Evolutionary conservation across 2,797 vertebrate species (phyloP), one percentile per base, ranked within the genome.

Genomic region (Discoglossus pictus): DNA sequence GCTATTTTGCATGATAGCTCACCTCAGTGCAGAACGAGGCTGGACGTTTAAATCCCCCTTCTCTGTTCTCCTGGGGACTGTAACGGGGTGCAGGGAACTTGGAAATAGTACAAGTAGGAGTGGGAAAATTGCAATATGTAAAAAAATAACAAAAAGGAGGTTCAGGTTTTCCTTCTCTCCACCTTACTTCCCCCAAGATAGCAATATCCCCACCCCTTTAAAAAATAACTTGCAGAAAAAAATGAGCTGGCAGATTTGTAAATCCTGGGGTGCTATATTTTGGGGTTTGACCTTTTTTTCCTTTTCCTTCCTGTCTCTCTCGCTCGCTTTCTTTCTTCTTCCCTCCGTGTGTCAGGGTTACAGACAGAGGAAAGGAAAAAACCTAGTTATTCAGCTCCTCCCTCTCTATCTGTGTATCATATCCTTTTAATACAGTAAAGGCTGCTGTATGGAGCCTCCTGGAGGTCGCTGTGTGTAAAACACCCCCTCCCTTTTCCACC

Each of bases 331-430:
- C 62, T 69, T 59, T 69, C 62, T 59, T 69, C 67, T 69, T 61
- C 67, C 59, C 67, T 69, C 67, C 67, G 67, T 62, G 67, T 69
- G 67, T 69, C 67, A 69, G 67, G 59, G 60, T 61, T 69, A 69
- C 67, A 69, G 67, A 46, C 67, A 62, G 59, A 69, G 67, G 66
- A 69, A 69, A 69, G 66, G 56, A 40, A 69, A 69, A 68, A 69
- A 69, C 48, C 59, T 55, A 69, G 67, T 69, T 69, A 53, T 69
- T 44, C 58, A 69, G 67, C 67, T 69, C 67, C 67, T 69, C 67
- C 67, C 67, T 69, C 67, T 38, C 58, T 69, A 47, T 69, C 38
- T 69, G 59, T 69, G 67, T 55, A 62, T 69, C 67, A 69, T 62
- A 69, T 62, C 66, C 66, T 69, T 55, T 48, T 40, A 61, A 47